Evolutionary conservation across 2,797 vertebrate species (phyloP).

Genomic region (Microtus californicus): DNA sequence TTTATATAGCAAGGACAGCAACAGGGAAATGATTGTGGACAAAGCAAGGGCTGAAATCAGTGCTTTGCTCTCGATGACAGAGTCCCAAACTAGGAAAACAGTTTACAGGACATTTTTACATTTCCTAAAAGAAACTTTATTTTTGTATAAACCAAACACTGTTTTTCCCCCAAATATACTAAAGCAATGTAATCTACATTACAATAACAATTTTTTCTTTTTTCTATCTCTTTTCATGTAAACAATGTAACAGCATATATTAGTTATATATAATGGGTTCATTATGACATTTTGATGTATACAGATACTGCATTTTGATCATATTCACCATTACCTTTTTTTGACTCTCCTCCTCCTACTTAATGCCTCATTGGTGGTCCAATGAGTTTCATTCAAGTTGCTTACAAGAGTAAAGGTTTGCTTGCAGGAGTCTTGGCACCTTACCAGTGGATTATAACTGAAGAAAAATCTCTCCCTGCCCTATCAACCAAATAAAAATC

Average conservation of each 20-base stretch:
- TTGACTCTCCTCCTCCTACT: background rate
- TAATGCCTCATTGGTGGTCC: background rate
- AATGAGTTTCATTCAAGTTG: background rate
- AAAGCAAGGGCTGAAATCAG: conserved; percentile 43
- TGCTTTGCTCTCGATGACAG: background rate
- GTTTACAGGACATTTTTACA: background rate
- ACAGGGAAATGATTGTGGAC: conserved; percentile 9
- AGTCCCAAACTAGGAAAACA: background rate
- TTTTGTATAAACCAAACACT: conserved; percentile 38
- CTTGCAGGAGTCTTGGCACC: background rate
- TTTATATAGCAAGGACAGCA: conserved; percentile 20
- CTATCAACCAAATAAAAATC: background rate
- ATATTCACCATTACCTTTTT: background rate
- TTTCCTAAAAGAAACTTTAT: conserved; percentile 44
- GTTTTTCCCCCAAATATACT: conserved; percentile 27
- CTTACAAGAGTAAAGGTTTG: background rate
- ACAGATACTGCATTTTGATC: background rate
- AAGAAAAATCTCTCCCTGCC: background rate
- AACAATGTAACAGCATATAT: background rate
- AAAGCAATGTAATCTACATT: conserved; percentile 10
- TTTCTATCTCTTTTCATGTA: background rate
- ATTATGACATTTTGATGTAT: background rate
- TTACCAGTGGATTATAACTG: background rate
- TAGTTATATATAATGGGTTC: background rate
- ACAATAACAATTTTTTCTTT: background rate